Evolutionary conservation across 2,888 invertebrate genomes (phyloP), one percentile per base, ranked within the genome.

Genomic region (Tethea ocularis): DNA sequence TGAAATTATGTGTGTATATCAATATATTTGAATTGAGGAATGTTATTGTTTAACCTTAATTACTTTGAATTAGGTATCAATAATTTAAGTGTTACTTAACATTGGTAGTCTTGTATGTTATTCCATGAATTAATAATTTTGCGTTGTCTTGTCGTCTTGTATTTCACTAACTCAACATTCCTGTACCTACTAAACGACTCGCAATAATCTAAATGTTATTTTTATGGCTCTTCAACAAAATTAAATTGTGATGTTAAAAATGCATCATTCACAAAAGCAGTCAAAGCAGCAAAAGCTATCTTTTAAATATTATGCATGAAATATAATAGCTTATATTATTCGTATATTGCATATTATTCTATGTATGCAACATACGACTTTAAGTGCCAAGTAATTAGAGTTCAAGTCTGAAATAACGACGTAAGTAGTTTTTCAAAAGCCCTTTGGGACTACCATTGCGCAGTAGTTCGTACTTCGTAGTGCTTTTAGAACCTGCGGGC

Each of bases 351-450:
- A 61, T n/a, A n/a, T n/a, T n/a, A n/a, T 57, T 41, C 38, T 61
- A 66, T 62, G 64, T 56, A 65, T 52, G 51, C 51, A 62, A 60
- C 59, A 59, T 66, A 62, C 68, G 72, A 72, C 66, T 67, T 61
- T 63, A 69, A 71, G 70, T 67, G 63, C 62, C 55, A 59, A 66
- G 81, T 82, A 88, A 88, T 88, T 89, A 87, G 83, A 77, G 85
- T 73, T 74, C 78, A 82, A 82, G 82, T 68, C 72, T 74, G 64
- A 64, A 75, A 78, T 74, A 71, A 74, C 69, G 66, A 70, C 69
- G 71, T 69, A 75, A 76, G 79, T 73, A 74, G 71, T 67, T 61
- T 69, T 70, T 72, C 68, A 80, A 82, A 72, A 67, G 63, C 63
- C 56, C 71, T 71, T 33, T 53, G 61, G 62, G 72, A 72, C 63